Evolutionary conservation across 2,797 vertebrate species (phyloP).

Genomic region (Coracias cyanogaster): DNA sequence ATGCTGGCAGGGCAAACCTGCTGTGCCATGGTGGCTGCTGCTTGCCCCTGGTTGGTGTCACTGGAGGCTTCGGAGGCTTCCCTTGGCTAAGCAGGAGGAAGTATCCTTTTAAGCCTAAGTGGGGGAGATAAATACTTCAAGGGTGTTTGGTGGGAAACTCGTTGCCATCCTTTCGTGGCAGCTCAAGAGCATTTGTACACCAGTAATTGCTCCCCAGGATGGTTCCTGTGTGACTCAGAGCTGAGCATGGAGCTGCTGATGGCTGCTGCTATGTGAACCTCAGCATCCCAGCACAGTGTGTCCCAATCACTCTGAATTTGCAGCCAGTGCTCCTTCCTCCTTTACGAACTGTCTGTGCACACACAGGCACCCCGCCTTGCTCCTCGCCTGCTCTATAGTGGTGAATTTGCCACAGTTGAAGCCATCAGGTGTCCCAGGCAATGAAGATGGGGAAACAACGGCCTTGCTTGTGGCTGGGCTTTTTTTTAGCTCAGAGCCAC

Average conservation of each 20-base stretch:
- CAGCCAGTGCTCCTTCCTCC: not conserved
- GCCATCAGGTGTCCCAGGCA: not conserved
- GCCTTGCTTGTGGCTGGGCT: not conserved
- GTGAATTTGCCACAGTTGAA: not conserved
- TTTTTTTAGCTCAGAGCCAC: not conserved
- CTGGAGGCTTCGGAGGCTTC: not conserved
- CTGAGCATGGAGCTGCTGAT: not conserved
- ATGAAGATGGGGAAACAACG: not conserved
- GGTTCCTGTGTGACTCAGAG: conserved; percentile 31
- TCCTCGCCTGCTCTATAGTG: not conserved
- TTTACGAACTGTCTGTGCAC: not conserved
- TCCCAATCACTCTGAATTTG: not conserved
- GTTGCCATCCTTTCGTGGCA: not conserved
- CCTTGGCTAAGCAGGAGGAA: not conserved
- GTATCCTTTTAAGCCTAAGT: not conserved
- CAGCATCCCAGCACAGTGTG: not conserved
- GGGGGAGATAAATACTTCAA: conserved; percentile 10
- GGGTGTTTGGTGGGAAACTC: not conserved
- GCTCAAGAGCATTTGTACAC: not conserved
- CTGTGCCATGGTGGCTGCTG: not conserved
- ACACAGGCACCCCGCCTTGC: fast-evolving
- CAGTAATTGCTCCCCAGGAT: conserved; percentile 13
- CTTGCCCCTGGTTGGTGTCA: not conserved
- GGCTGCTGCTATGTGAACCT: not conserved
- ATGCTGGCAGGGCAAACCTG: not conserved